Conservation (phyloP, 2,797 vertebrate species). For the Sebastiscus albofasciatus region DNA sequence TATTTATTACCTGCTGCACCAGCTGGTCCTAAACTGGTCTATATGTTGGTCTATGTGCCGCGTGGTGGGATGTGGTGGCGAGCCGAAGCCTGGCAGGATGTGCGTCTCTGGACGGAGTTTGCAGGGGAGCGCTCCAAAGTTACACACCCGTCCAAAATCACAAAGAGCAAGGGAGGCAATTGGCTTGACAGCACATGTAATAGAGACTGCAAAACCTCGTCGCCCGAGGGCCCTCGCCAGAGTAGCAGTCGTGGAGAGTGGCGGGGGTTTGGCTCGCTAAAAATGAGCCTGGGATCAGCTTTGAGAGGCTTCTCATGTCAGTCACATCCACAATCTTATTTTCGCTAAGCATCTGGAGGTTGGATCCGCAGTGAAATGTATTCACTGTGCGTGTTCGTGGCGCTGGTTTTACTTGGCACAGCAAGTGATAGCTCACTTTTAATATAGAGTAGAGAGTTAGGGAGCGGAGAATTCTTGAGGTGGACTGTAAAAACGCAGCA, state of each 20-base stretch:
- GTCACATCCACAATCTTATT: conserved; percentile 66
- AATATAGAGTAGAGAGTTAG: conserved; percentile 62
- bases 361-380: conserved; percentile 51
- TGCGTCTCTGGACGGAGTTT: conserved; percentile 42
- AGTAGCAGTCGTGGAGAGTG: conserved; percentile 36
- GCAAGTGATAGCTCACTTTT: conserved; percentile 71
- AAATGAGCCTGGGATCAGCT: conserved; percentile 43
- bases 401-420: conserved; percentile 78
- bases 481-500: conserved; percentile 71
- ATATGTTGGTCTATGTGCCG: conserved; percentile 38
- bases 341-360: conserved; percentile 60
- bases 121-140: conserved; percentile 49
- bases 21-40: conserved; percentile 25
- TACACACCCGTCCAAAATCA: conserved; percentile 60
- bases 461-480: conserved; percentile 71
- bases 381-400: conserved; percentile 56
- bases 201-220: conserved; percentile 61
- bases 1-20: conserved; percentile 49
- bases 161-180: conserved; percentile 68
- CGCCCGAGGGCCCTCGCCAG: conserved; percentile 55
- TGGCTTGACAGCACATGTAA: conserved; percentile 74
- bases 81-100: conserved; percentile 48
- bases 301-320: conserved; percentile 61
- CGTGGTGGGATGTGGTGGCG: conserved; percentile 54
- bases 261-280: conserved; percentile 46